Conservation (phyloP, 2,888 invertebrate species). For the Fabriciana adippe region DNA sequence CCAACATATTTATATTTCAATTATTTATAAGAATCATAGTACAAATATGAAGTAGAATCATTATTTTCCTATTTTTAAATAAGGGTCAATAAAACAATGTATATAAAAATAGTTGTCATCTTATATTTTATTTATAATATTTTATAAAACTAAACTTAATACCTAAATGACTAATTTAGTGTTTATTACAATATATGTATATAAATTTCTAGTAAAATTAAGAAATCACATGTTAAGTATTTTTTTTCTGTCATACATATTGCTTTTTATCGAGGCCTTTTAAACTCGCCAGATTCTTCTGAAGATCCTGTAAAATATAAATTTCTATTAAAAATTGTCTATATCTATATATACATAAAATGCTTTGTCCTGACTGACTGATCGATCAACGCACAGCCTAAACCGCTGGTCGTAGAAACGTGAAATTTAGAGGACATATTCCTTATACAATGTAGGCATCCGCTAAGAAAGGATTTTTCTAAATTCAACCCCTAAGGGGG, state of each 20-base stretch:
- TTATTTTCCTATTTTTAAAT: background rate
- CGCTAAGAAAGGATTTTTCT: too few species aligned
- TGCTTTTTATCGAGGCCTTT: conserved; percentile 67
- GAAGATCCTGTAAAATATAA: conserved; percentile 64
- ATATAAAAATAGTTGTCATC: conserved; percentile 34
- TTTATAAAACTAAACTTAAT: conserved; percentile 50
- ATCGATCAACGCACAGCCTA: too few species aligned
- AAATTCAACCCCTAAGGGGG: too few species aligned
- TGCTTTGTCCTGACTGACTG: too few species aligned
- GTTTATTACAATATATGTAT: conserved; percentile 57
- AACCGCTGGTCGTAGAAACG: too few species aligned
- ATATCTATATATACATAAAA: too few species aligned
- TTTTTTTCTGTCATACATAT: conserved; percentile 36
- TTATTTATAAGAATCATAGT: too few species aligned
- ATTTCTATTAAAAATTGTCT: conserved; percentile 3
- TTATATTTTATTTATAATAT: conserved; percentile 43
- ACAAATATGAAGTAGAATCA: too few species aligned
- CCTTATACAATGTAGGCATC: too few species aligned
- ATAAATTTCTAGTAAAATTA: conserved; percentile 55
- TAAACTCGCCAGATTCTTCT: conserved; percentile 76
- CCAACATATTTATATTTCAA: too few species aligned
- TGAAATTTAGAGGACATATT: too few species aligned
- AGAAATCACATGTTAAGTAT: conserved; percentile 74
- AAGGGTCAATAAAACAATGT: conserved; percentile 30
- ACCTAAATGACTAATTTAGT: conserved; percentile 74